These are phyloP conservation scores for Oscheius sp. DNA, from an alignment of 1,140 invertebrate genomes.

Conservation along the genomic window DNA sequence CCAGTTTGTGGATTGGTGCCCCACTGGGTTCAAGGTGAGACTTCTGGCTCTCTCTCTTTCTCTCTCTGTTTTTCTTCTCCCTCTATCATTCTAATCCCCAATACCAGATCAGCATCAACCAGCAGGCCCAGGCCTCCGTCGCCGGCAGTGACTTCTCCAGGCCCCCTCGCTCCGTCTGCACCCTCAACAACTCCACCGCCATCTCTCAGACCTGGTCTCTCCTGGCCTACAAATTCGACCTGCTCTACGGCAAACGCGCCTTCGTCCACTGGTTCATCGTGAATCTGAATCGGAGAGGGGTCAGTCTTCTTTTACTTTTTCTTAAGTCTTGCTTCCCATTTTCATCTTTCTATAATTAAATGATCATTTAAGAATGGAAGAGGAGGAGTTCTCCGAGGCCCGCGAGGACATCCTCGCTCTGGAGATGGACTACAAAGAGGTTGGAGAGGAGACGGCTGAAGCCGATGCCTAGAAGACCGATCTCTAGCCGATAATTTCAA, in stretches of 20 bases:
- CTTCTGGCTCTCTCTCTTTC: not conserved
- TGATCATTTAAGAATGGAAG: not conserved
- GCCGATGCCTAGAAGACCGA: not conserved
- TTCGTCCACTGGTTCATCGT: conserved; percentile 64
- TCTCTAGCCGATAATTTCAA: too few relatives aligned
- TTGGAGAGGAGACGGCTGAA: not conserved
- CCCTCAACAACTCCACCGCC: conserved; percentile 80
- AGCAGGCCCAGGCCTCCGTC: conserved; percentile 39
- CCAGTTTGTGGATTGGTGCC: conserved; percentile 74
- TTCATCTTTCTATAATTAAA: not conserved
- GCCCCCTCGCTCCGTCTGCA: conserved; percentile 70
- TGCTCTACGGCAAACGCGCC: conserved; percentile 60
- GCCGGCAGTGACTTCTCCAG: conserved; percentile 48
- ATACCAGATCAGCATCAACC: conserved; percentile 49
- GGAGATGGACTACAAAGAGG: not conserved
- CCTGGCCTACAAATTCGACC: conserved; percentile 63
- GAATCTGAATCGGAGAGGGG: too few relatives aligned
- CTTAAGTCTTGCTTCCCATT: not conserved
- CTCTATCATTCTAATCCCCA: conserved; percentile 1
- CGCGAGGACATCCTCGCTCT: too few relatives aligned
- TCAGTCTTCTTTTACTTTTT: conserved; percentile 44
- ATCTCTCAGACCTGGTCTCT: conserved; percentile 74
- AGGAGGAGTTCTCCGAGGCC: too few relatives aligned
- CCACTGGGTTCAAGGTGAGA: conserved; percentile 63
- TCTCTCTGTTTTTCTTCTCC: not conserved